Evolutionary conservation across 2,113 vertebrate species (phyloP).

Genomic region (Vicugna pacos): DNA sequence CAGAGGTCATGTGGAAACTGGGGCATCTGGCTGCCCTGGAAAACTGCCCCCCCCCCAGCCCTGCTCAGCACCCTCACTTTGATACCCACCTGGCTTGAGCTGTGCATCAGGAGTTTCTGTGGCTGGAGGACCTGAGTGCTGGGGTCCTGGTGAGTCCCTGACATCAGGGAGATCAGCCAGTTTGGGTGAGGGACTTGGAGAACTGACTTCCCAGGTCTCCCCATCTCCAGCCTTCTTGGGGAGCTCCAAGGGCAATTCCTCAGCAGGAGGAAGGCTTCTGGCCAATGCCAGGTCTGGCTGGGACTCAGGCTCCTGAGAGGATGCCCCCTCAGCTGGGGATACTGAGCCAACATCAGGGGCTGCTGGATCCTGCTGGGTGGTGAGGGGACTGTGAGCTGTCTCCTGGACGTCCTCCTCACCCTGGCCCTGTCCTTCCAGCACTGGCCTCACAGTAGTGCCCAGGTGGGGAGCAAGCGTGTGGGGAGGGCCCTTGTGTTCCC

Average conservation of each 20-base stretch:
- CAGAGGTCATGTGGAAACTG: background rate
- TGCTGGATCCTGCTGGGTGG: conserved; percentile 2
- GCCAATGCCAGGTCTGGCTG: conserved; percentile 38
- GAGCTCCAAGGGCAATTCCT: conserved; percentile 22
- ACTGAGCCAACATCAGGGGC: background rate
- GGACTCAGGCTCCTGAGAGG: conserved; percentile 21
- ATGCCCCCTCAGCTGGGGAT: background rate
- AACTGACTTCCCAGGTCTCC: background rate
- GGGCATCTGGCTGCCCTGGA: rapidly evolving
- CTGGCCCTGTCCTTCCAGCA: background rate
- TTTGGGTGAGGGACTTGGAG: background rate
- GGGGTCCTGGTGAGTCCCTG: background rate
- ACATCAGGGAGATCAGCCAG: background rate
- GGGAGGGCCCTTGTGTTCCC: background rate
- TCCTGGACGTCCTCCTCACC: conserved; percentile 43
- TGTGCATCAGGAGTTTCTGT: background rate
- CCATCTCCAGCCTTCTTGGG: conserved; percentile 2
- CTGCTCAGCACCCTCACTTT: background rate
- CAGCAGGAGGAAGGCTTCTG: conserved; percentile 65
- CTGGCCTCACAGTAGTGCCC: background rate
- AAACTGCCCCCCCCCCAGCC: rapidly evolving
- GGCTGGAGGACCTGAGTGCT: background rate
- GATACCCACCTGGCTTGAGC: conserved; percentile 81
- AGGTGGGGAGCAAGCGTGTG: background rate
- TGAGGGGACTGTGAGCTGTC: conserved; percentile 21